Evolutionary conservation across 2,888 invertebrate species (phyloP), one percentile per base, ranked within the genome.

Genomic region (Agrotis segetum): DNA sequence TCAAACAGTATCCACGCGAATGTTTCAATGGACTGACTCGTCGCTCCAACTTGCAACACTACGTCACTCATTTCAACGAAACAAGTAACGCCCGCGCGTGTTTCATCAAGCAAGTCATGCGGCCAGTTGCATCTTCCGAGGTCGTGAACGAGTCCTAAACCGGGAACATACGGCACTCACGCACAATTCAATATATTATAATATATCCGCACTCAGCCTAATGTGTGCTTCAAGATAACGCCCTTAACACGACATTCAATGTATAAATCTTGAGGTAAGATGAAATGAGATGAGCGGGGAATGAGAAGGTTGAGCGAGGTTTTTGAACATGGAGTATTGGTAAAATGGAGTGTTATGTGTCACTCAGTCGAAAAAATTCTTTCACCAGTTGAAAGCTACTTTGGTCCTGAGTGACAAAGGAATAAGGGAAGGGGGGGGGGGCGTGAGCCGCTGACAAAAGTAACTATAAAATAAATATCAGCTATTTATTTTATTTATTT

Each of bases 131-230:
- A 14, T 13, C 56, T 3, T 1, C 34, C 14, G 34, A 19, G 34
- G 19, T 34, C 34, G 56, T 56, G 56, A 56, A 14, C 14, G 19
- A 0, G 14, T 1, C n/a, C 1, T 44, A 56, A 80, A 67, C 21
- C 58, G 21, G 53, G 62, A 50, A 76, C n/a, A 62, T 81, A 62
- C 73, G 49, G 81, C 77, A 81, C 81, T 78, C 70, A 66, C n/a
- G 13, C 24, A 59, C 81, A 76, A 78, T 78, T 76, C 77, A 81
- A 78, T 78, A 81, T 76, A 79, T 73, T 76, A 79, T 52, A 74
- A 67, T 67, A 80, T 67, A 78, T 81, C 76, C 70, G 81, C 77
- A 81, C 69, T 81, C 81, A 66, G 59, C 52, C 52, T 81, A 81
- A 78, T 78, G 77, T 65, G 81, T 81, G 53, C 77, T 62, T 63